Percentiles rank a stretch among this genome's conserved stretches.
Conservation (phyloP, 2,113 vertebrate genomes). For the Cariama cristata region DNA sequence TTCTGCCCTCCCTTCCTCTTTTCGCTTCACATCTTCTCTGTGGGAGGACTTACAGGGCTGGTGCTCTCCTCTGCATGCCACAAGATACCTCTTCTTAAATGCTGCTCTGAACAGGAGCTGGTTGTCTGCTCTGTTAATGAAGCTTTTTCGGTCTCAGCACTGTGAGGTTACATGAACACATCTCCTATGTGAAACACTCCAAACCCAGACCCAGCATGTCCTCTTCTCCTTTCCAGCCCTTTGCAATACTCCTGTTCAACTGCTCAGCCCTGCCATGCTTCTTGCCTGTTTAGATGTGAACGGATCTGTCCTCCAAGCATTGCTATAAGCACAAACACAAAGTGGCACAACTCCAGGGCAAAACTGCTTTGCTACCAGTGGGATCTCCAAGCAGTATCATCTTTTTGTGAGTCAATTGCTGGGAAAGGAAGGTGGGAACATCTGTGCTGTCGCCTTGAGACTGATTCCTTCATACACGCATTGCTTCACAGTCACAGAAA, state of each 20-base stretch:
- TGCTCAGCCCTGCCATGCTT: background rate
- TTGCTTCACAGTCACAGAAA: background rate
- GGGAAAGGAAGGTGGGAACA: constrained; percentile 23
- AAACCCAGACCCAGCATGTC: background rate
- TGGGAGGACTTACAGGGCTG: constrained; percentile 3
- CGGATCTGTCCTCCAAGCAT: background rate
- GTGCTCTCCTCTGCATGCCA: background rate
- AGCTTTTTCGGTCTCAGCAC: background rate
- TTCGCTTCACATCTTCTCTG: background rate
- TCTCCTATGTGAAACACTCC: background rate
- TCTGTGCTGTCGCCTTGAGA: background rate
- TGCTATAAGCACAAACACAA: background rate
- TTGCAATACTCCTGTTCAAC: background rate
- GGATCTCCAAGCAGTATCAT: background rate
- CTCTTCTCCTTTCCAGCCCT: background rate
- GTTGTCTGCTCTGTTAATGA: background rate
- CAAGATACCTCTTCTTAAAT: background rate
- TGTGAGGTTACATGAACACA: background rate
- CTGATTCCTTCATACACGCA: background rate
- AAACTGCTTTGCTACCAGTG: background rate
- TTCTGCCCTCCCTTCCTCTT: background rate
- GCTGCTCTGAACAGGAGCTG: background rate
- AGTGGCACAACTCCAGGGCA: background rate
- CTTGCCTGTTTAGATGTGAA: background rate
- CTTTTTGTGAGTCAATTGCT: constrained; percentile 15